Evolutionary conservation across 2,888 invertebrate species (phyloP), one percentile per base, ranked within the genome.

Genomic region (Diaprepes abbreviatus): DNA sequence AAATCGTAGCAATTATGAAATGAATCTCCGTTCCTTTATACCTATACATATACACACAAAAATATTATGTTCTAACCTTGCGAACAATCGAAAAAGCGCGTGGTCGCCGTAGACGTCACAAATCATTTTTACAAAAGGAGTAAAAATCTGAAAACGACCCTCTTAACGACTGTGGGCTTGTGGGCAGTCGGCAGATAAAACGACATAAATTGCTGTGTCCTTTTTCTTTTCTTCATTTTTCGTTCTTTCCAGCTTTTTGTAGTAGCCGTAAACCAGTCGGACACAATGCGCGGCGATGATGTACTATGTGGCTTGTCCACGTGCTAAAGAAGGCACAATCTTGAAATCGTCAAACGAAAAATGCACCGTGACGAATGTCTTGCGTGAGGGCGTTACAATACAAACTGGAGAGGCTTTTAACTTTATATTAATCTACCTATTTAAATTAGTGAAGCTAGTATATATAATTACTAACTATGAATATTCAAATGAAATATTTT

Each of bases 121-220:
- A 45, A 45, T 45, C 45, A 45, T 45, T 12, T n/a, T 5, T 5
- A 45, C n/a, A 45, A 45, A 45, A 45, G 45, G n/a, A 5, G 5
- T 1, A 24, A 21, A 38, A 24, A 45, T 24, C 24, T 12, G 45
- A 45, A 45, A 45, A 45, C 21, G 21, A 24, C 45, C 45, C 45
- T 45, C 24, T 24, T 45, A 45, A 45, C 45, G 45, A 24, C 45
- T 45, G 45, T 45, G 45, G 24, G 45, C 45, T 24, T 45, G 45
- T 45, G 45, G 24, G 45, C 45, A 45, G 45, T 21, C 24, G 45
- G 45, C 45, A 9, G n/a, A 45, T 45, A 45, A 21, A 21, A 21
- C 12, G 24, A 24, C 45, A 45, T 45, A 45, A 45, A 45, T 45
- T 19, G 12, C 45, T 24, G 12, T 1, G n/a, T 24, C 24, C n/a